A percentile compares a stretch with the other conserved stretches of the same genome.
phyloP scores from a whole-genome alignment of 2,888 invertebrate genomes.

The Acanthopleura granulata region DNA sequence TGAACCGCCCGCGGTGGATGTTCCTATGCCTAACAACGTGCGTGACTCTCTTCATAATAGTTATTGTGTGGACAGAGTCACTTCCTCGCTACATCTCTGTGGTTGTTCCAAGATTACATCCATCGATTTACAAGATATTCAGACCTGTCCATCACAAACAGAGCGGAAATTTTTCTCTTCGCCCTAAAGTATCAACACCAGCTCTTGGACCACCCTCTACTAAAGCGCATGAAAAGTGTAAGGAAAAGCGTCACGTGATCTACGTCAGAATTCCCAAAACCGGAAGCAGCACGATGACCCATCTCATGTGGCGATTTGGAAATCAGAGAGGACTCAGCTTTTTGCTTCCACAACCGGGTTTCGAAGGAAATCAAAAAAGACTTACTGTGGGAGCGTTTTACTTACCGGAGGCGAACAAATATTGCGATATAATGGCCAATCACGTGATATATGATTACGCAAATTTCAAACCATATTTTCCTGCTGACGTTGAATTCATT shows the following conservation, averaged over 20 bases:
- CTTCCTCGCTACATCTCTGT: too few relatives aligned
- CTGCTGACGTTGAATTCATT: background rate
- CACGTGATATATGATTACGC: background rate
- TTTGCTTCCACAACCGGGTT: background rate
- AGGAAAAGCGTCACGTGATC: background rate
- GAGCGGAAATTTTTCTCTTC: too few relatives aligned
- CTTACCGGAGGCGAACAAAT: background rate
- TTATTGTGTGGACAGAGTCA: too few relatives aligned
- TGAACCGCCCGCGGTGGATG: too few relatives aligned
- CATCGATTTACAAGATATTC: too few relatives aligned
- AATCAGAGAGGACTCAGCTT: background rate
- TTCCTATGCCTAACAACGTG: too few relatives aligned
- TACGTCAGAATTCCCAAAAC: constrained; percentile 13
- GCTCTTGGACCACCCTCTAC: too few relatives aligned
- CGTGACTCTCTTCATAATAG: too few relatives aligned
- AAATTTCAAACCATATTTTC: background rate
- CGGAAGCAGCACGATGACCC: constrained; percentile 16
- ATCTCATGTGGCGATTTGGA: constrained; percentile 8
- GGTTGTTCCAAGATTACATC: too few relatives aligned
- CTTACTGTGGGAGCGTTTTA: background rate
- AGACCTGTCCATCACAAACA: too few relatives aligned
- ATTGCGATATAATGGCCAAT: background rate
- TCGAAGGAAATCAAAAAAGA: background rate
- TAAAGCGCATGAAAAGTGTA: background rate
- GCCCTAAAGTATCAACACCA: too few relatives aligned